phyloP scores from a whole-genome alignment of 2,113 vertebrate genomes.

The Haemorhous mexicanus region DNA sequence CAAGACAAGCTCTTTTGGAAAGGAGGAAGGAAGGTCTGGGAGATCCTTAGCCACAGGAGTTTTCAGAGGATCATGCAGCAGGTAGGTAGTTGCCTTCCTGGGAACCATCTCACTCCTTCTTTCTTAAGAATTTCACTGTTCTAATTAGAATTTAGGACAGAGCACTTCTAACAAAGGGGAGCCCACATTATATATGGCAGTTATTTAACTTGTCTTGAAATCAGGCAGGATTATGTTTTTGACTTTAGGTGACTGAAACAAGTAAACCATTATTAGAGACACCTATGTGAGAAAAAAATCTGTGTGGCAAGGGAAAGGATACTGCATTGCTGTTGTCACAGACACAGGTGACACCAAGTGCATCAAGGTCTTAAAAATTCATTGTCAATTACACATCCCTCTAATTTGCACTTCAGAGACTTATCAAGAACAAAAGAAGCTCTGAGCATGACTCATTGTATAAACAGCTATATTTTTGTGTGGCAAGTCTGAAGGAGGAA shows the following conservation, averaged over 20 bases:
- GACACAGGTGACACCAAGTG: background rate
- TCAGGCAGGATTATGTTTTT: background rate
- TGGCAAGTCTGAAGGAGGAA: background rate
- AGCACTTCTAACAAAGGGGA: slow-evolving; percentile 21
- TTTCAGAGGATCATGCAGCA: slow-evolving; percentile 7
- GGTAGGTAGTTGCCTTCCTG: slow-evolving; percentile 34
- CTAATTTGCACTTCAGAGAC: slow-evolving; percentile 2
- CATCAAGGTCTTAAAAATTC: slow-evolving; percentile 10
- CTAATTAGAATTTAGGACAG: slow-evolving; percentile 44
- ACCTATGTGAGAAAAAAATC: background rate
- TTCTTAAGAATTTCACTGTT: slow-evolving; percentile 47
- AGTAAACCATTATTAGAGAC: background rate
- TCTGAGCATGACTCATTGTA: background rate
- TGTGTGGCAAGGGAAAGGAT: background rate
- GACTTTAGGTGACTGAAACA: background rate
- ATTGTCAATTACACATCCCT: background rate
- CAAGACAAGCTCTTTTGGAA: background rate
- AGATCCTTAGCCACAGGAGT: background rate
- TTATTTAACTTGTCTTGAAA: slow-evolving; percentile 1
- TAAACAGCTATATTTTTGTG: background rate
- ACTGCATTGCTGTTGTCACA: background rate
- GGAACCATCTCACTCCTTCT: slow-evolving; percentile 20
- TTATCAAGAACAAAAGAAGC: background rate
- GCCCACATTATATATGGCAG: background rate
- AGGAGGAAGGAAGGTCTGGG: background rate